phyloP scores from a whole-genome alignment of 2,113 vertebrate species.

The Choloepus hoffmanni region DNA sequence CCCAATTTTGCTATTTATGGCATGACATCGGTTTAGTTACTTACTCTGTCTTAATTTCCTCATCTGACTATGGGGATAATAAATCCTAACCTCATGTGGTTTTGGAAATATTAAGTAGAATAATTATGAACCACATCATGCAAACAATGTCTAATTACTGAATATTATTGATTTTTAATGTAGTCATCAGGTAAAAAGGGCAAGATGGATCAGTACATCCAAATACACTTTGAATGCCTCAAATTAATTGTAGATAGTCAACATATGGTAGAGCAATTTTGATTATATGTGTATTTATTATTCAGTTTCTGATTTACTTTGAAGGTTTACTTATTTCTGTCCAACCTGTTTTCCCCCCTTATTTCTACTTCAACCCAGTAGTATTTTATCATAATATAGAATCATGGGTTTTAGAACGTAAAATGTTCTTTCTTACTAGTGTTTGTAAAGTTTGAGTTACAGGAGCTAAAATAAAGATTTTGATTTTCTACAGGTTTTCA shows the following conservation, averaged over 20 bases:
- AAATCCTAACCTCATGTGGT: background rate
- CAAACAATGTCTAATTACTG: background rate
- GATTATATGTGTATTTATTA: background rate
- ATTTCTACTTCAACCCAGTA: background rate
- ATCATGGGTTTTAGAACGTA: background rate
- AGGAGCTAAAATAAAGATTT: background rate
- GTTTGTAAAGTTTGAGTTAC: background rate
- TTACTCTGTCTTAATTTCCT: background rate
- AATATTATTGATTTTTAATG: background rate
- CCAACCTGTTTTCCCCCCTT: background rate
- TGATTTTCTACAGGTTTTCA: background rate
- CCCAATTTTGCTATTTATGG: background rate
- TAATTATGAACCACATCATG: background rate
- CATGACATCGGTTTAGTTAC: background rate
- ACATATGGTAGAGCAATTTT: background rate
- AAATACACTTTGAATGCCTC: background rate
- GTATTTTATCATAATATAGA: background rate
- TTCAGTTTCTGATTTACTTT: background rate
- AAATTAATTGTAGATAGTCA: background rate
- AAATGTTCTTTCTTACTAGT: background rate
- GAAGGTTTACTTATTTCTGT: background rate
- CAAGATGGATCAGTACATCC: background rate
- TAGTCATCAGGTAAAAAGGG: background rate
- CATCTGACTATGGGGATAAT: background rate
- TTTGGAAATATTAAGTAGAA: slow-evolving; percentile 41